phyloP scores from a whole-genome alignment of 2,888 invertebrate genomes.

The Drosophila atroscutellata region DNA sequence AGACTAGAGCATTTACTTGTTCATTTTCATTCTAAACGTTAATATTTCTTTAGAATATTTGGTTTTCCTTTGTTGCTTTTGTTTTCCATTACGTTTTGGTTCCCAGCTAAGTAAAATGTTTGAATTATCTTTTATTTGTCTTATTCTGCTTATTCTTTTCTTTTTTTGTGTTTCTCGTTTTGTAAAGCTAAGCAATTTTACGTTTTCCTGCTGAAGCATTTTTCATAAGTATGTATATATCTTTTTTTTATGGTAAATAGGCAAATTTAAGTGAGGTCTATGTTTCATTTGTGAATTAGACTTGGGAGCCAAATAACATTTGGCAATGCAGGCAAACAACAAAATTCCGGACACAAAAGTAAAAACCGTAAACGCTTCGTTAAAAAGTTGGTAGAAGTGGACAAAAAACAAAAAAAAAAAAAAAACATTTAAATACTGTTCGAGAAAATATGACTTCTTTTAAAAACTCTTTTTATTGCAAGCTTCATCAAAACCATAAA shows the following conservation, averaged over 20 bases:
- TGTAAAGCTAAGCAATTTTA: constrained; percentile 24
- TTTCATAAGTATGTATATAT: constrained; percentile 29
- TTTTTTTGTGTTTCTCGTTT: constrained; percentile 1
- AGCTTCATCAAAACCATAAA: constrained; percentile 6
- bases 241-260: constrained; percentile 54
- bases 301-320: constrained; percentile 39
- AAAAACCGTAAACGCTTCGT: constrained; percentile 3
- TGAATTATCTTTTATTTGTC: constrained; percentile 74
- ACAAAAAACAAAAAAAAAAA: not conserved
- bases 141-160: constrained; percentile 12
- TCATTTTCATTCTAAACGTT: constrained; percentile 62
- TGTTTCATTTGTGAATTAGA: constrained; percentile 50
- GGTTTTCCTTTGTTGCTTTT: constrained; percentile 37
- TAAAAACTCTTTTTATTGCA: constrained; percentile 4
- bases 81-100: constrained; percentile 19
- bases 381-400: constrained; percentile 5
- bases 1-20: constrained; percentile 35
- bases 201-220: constrained; percentile 29
- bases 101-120: constrained; percentile 63
- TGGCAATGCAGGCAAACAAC: constrained; percentile 1
- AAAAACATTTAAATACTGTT: constrained; percentile 16
- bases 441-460: constrained; percentile 3
- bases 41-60: constrained; percentile 57
- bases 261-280: constrained; percentile 41
- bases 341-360: not conserved